Base-by-base conservation (phyloP, 2,113 vertebrate species). In the Morone chrysops region DNA sequence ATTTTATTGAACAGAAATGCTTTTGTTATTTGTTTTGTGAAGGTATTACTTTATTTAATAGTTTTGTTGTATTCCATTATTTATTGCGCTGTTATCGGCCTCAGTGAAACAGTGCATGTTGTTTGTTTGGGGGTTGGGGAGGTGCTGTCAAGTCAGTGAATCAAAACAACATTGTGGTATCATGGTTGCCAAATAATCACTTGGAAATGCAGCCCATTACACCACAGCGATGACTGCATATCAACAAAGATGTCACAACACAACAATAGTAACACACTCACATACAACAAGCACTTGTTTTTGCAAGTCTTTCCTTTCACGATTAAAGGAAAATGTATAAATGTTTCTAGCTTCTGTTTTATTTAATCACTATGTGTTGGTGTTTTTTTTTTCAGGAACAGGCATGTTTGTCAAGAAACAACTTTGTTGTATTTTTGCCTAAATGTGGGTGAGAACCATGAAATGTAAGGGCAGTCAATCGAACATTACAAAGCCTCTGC, bases 151-250 rank as follows among this genome's bases (percentile, higher is more conserved):
- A 14, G 31, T 51, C 48, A 68, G 13, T 72, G 40, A 73, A 72
- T 77, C 83, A 72, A 59, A 78, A 71, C 67, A 78, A 71, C 78
- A 62, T 22, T 67, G 72, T 61, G 72, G 51, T 81, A 53, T 56
- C 72, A 7, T 53, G 22, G 78, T 53, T 81, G 68, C 78, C 68
- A 61, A 81, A 67, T 31, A 10, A 77, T 76, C 50, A 25, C n/a
- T 59, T 56, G 70, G 31, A 65, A 59, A 51, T 1, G 41, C 41
- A 63, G 47, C 36, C 62, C 76, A 41, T 38, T 36, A 41, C 43
- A 66, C 53, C 51, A 43, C 68, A 53, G 61, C 10, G 20, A 78
- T 70, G 71, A 70, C 43, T 59, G 2, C 59, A 75, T 45, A 47
- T 80, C 77, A 60, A 48, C 22, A 25, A 6, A 8, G 72, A 69